Evolutionary conservation across 2,113 vertebrate genomes (phyloP).

Genomic region (Galeopterus variegatus): DNA sequence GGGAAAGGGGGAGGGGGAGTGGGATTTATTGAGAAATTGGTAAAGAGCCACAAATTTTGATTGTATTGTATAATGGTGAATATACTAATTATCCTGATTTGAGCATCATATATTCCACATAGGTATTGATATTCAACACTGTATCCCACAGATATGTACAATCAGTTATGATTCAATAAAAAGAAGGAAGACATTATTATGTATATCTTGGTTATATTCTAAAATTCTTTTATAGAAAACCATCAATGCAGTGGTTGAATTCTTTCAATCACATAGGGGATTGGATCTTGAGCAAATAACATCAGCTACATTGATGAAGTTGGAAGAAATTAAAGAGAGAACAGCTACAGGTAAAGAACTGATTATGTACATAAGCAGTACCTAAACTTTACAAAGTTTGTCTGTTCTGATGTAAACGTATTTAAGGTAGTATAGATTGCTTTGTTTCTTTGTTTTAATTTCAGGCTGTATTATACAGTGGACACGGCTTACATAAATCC

Average conservation of each 20-base stretch:
- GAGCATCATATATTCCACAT: too few species aligned
- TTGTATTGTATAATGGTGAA: too few species aligned
- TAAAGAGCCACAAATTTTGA: too few species aligned
- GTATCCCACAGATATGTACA: too few species aligned
- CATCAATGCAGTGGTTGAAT: conserved; percentile 95
- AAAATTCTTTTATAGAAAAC: conserved; percentile 90
- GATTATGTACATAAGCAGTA: background rate
- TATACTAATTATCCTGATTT: too few species aligned
- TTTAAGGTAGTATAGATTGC: background rate
- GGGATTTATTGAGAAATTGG: too few species aligned
- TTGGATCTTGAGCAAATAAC: conserved; percentile 96
- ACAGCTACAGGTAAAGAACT: conserved; percentile 93
- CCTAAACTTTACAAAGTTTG: background rate
- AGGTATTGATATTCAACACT: too few species aligned
- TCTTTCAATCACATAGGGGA: conserved; percentile 94
- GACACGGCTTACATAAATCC: background rate
- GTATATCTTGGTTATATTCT: conserved; percentile 41
- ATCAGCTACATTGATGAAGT: conserved; percentile 95
- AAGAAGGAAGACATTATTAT: background rate
- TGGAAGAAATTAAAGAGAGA: conserved; percentile 98
- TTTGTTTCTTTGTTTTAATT: background rate
- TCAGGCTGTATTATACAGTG: background rate
- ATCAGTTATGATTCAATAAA: too few species aligned
- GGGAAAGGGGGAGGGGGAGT: too few species aligned
- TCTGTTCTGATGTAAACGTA: background rate